Conservation (phyloP, 2,797 vertebrate genomes). For the Macrochelys suwanniensis region DNA sequence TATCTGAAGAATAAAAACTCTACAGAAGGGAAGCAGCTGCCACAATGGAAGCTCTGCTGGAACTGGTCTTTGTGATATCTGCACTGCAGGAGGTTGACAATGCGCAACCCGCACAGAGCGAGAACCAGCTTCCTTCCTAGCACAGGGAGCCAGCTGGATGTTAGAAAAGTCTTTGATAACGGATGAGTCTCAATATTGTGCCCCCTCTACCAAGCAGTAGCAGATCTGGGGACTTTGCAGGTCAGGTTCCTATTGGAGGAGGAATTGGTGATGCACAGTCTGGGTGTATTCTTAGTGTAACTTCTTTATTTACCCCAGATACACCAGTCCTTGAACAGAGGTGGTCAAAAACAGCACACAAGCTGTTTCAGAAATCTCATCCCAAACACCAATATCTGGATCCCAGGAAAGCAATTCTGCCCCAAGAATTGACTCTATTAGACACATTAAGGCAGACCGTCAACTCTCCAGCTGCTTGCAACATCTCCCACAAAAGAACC, state of each 20-base stretch:
- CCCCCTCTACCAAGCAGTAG: not conserved
- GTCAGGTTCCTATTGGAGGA: slow-evolving; percentile 8
- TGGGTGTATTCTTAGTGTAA: not conserved
- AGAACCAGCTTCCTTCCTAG: slow-evolving; percentile 1
- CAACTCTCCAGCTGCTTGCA: slow-evolving; percentile 35
- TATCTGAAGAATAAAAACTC: slow-evolving; percentile 76
- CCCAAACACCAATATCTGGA: slow-evolving; percentile 53
- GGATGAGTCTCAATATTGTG: not conserved
- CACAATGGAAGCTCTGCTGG: slow-evolving; percentile 48
- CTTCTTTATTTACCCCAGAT: not conserved
- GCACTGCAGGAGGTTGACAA: slow-evolving; percentile 5
- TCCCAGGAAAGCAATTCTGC: not conserved
- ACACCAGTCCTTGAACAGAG: not conserved
- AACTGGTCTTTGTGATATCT: slow-evolving; percentile 33
- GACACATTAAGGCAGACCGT: not conserved
- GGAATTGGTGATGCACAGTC: not conserved
- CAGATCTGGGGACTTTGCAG: not conserved
- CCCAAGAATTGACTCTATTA: not conserved
- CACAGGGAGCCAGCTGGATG: not conserved
- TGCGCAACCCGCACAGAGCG: not conserved
- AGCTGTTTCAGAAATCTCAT: slow-evolving; percentile 30
- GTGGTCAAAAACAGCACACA: not conserved
- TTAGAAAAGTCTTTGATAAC: not conserved
- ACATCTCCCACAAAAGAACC: slow-evolving; percentile 17
- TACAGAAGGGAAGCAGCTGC: slow-evolving; percentile 64